phyloP scores from a whole-genome alignment of 2,113 vertebrate species.

The Ibidorhyncha struthersii region DNA sequence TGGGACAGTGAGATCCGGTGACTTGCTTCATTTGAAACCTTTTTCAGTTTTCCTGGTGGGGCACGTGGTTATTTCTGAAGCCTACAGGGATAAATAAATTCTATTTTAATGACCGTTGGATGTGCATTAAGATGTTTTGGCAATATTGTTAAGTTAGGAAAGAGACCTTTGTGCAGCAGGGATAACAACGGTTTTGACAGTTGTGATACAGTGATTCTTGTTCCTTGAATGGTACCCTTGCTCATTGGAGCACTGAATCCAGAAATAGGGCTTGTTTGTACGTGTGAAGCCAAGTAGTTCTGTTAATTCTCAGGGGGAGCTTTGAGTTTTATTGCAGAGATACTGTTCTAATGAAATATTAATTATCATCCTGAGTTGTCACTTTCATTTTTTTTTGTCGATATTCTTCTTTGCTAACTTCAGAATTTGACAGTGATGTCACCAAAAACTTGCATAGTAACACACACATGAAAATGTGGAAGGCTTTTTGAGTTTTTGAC shows the following conservation, averaged over 20 bases:
- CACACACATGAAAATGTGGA: not conserved
- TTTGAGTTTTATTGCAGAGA: not conserved
- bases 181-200: not conserved
- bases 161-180: not conserved
- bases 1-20: not conserved
- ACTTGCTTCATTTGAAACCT: not conserved
- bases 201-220: not conserved
- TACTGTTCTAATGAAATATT: not conserved
- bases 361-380: not conserved
- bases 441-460: not conserved
- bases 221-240: not conserved
- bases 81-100: not conserved
- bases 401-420: not conserved
- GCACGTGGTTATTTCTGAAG: not conserved
- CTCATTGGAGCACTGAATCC: not conserved
- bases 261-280: not conserved
- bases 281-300: not conserved
- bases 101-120: not conserved
- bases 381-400: not conserved
- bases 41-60: not conserved
- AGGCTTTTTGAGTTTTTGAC: not conserved
- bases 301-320: not conserved
- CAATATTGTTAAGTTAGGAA: not conserved
- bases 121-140: not conserved
- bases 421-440: not conserved